A percentile compares a stretch with the other conserved stretches of the same genome.
phyloP scores from a whole-genome alignment of 2,888 invertebrate species.

The Galerucella pusilla region DNA sequence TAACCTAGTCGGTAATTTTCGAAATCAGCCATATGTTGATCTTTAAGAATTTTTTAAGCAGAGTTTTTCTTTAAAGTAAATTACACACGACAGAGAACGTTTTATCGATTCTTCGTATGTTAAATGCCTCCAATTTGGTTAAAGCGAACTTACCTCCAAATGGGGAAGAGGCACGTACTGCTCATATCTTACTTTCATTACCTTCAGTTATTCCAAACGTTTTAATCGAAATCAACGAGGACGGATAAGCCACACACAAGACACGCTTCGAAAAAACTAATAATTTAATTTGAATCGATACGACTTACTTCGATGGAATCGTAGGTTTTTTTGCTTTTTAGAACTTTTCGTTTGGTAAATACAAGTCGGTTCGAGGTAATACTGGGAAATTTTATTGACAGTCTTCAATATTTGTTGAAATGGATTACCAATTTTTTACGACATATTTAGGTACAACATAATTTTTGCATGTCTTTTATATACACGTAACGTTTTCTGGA shows the following conservation, averaged over 20 bases:
- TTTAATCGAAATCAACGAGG: conserved; percentile 55
- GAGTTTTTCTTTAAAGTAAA: conserved; percentile 38
- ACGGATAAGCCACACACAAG: conserved; percentile 50
- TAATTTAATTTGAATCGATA: conserved; percentile 48
- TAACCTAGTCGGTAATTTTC: conserved; percentile 14
- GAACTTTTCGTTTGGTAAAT: not conserved
- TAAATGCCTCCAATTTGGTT: conserved; percentile 38
- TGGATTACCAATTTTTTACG: too few relatives aligned
- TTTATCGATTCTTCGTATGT: conserved; percentile 41
- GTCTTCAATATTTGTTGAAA: too few relatives aligned
- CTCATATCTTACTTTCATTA: conserved; percentile 54
- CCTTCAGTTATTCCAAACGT: conserved; percentile 55
- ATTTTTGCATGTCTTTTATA: too few relatives aligned
- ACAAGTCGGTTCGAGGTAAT: not conserved
- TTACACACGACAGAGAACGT: conserved; percentile 25
- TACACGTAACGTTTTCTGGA: too few relatives aligned
- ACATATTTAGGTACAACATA: too few relatives aligned
- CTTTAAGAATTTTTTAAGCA: conserved; percentile 23
- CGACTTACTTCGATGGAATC: conserved; percentile 35
- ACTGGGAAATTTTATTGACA: not conserved
- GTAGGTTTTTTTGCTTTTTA: conserved; percentile 7
- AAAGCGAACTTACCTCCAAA: conserved; percentile 41
- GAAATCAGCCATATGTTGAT: conserved; percentile 32
- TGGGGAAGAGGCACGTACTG: conserved; percentile 51
- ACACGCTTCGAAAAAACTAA: conserved; percentile 44